Evolutionary conservation across 1,140 invertebrate species (phyloP), one percentile per base, ranked within the genome.

Genomic region (Theocolax elegans): DNA sequence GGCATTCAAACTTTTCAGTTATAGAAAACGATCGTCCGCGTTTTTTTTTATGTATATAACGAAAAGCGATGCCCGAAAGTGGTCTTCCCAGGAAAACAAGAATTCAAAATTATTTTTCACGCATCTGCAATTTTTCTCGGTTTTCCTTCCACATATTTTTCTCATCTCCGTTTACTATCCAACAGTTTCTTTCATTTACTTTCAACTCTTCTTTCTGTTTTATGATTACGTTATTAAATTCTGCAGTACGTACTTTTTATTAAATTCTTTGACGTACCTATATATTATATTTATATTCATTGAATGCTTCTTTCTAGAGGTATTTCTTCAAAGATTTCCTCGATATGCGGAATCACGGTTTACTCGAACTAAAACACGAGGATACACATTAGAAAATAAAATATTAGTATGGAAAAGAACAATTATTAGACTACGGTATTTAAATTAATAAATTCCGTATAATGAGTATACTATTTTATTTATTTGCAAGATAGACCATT

Each of bases 71-170:
- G 58, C 44, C 49, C 48, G 67, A 63, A 54, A 63, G 59, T 53
- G 27, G 48, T 63, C n/a, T n/a, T n/a, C 31, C 35, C 12, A 17
- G 17, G 27, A 44, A 63, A 54, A 69, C 67, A 69, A 56, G 59
- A 54, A 53, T 62, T 42, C 38, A 31, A 42, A 68, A 69, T 69
- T 69, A 63, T 69, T 69, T 68, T 69, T 56, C 60, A 31, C 64
- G 59, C 59, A 49, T 54, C 53, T 46, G 29, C 23, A 17, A 65
- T 58, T 64, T 71, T 71, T 71, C 60, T 49, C 42, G 25, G 19
- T 35, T 58, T 31, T 56, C 38, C 12, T 70, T 10, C 21, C 21
- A 42, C 44, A 7, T 15, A 49, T 68, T 68, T 68, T 68, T 49
- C 65, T 40, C 21, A 4, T 27, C 10, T 49, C 38, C 29, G 17